Percentiles rank a stretch among this genome's conserved stretches.
phyloP scores from a whole-genome alignment of 2,888 invertebrate species.

The Biston stratarius region DNA sequence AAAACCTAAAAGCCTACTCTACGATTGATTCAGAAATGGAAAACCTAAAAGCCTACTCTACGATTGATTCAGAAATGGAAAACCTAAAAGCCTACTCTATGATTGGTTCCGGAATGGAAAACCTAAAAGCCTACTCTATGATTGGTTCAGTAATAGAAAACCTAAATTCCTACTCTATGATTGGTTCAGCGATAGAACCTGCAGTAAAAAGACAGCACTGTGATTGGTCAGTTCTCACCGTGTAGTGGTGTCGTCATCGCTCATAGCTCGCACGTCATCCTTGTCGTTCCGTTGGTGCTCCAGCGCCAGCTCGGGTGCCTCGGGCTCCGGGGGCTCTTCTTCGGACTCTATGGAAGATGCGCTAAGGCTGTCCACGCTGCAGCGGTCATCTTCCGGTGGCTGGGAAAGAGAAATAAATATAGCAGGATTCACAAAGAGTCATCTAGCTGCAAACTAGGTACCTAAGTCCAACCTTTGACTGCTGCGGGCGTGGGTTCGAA shows the following conservation, averaged over 20 bases:
- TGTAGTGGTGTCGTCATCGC: slow-evolving; percentile 67
- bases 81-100: too few relatives aligned
- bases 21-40: too few relatives aligned
- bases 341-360: slow-evolving; percentile 76
- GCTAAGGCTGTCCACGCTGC: slow-evolving; percentile 77
- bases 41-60: too few relatives aligned
- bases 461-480: too few relatives aligned
- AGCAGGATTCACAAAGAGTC: too few relatives aligned
- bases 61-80: too few relatives aligned
- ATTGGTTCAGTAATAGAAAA: not conserved
- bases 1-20: too few relatives aligned
- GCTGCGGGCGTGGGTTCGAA: too few relatives aligned
- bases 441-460: too few relatives aligned
- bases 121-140: too few relatives aligned
- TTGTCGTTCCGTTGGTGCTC: slow-evolving; percentile 23
- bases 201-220: too few relatives aligned
- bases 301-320: slow-evolving; percentile 48
- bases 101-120: not conserved
- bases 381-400: slow-evolving; percentile 73
- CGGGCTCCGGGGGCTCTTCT: slow-evolving; percentile 66
- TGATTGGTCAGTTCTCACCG: slow-evolving; percentile 49
- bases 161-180: not conserved
- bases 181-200: not conserved
- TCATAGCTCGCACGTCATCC: slow-evolving; percentile 39
- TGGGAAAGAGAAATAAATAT: slow-evolving; percentile 32